Evolutionary conservation across 2,888 invertebrate genomes (phyloP), one percentile per base, ranked within the genome.

Genomic region (Saturnia pavonia): DNA sequence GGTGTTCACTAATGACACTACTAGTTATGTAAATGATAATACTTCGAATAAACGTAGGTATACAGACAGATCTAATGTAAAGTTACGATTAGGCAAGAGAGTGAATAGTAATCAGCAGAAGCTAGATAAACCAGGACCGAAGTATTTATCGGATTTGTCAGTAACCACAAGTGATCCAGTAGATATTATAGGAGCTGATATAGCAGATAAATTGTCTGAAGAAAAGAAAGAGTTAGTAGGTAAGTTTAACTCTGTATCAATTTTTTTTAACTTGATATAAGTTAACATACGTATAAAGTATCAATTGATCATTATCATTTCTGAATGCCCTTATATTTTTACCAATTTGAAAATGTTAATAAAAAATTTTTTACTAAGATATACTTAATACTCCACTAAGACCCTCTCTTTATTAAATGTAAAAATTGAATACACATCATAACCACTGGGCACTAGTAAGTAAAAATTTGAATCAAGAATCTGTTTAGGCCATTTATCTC

Each of bases 221-320:
- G 95, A 96, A 78, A 97, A 97, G 77, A 96, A 95, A 81, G 95
- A 96, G 67, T 94, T 97, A 80, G 91, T 97, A 82, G 92, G 97
- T 97, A 91, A 92, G 95, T 72, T 12, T 16, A 48, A 48, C 16
- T 16, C 34, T 34, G 34, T 34, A 34, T 34, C 6, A n/a, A n/a
- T n/a, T n/a, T n/a, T n/a, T n/a, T n/a, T n/a, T n/a, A n/a, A n/a
- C n/a, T n/a, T n/a, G n/a, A n/a, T n/a, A n/a, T n/a, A n/a, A n/a
- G n/a, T n/a, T n/a, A n/a, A n/a, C n/a, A n/a, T n/a, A n/a, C n/a
- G n/a, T n/a, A n/a, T n/a, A n/a, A n/a, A n/a, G n/a, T n/a, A n/a
- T n/a, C n/a, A n/a, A n/a, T n/a, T n/a, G n/a, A n/a, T n/a, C n/a
- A n/a, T n/a, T n/a, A n/a, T n/a, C n/a, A n/a, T n/a, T n/a, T n/a